Evolutionary conservation across 2,113 vertebrate species (phyloP).

Genomic region (Xenopus tropicalis): DNA sequence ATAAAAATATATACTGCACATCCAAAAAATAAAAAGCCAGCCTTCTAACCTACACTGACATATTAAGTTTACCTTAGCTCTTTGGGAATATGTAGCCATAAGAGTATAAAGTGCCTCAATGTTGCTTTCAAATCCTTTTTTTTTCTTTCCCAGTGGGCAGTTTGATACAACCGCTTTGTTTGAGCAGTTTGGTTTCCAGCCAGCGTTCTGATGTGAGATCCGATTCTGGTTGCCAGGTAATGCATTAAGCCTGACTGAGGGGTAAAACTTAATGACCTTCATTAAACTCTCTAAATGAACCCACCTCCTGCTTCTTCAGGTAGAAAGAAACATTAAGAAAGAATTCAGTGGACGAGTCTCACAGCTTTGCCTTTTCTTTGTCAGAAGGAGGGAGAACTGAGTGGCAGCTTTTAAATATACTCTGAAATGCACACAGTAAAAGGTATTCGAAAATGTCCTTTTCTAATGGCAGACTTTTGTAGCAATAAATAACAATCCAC

Average conservation of each 20-base stretch:
- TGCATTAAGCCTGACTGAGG: slow-evolving; percentile 71
- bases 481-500: slow-evolving; percentile 79
- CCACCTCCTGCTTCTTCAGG: slow-evolving; percentile 72
- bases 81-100: slow-evolving; percentile 46
- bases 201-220: slow-evolving; percentile 67
- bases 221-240: slow-evolving; percentile 71
- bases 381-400: slow-evolving; percentile 62
- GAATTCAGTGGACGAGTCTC: slow-evolving; percentile 56
- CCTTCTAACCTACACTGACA: slow-evolving; percentile 16
- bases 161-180: slow-evolving; percentile 58
- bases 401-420: slow-evolving; percentile 65
- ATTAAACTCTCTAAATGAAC: slow-evolving; percentile 67
- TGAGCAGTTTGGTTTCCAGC: slow-evolving; percentile 64
- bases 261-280: slow-evolving; percentile 75
- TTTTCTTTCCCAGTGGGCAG: slow-evolving; percentile 47
- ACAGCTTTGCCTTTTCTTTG: slow-evolving; percentile 60
- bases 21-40: background rate
- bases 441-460: slow-evolving; percentile 65
- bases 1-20: background rate
- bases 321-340: slow-evolving; percentile 61
- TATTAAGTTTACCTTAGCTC: slow-evolving; percentile 51
- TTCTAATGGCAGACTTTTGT: slow-evolving; percentile 72
- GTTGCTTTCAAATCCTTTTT: slow-evolving; percentile 59
- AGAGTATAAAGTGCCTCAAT: slow-evolving; percentile 56
- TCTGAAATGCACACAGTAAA: slow-evolving; percentile 62